phyloP scores from a whole-genome alignment of 2,888 invertebrate species.

The Pasiphila rectangulata region DNA sequence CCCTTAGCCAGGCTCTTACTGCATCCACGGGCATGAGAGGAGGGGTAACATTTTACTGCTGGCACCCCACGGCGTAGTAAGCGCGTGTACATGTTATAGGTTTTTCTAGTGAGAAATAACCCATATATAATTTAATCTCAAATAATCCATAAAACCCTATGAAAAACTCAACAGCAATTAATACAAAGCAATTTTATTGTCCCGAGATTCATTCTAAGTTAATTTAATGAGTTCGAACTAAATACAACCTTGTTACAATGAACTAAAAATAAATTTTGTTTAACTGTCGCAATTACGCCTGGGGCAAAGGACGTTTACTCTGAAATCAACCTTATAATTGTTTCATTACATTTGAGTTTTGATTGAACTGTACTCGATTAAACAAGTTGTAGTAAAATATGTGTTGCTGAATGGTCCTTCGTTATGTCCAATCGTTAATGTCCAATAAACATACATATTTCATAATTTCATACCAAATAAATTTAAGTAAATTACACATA shows the following conservation, averaged over 20 bases:
- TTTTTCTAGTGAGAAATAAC: neutral
- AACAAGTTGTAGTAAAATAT: neutral
- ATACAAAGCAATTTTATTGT: slow-evolving; percentile 16
- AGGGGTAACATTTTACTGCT: too few relatives aligned
- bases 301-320: neutral
- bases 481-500: too few relatives aligned
- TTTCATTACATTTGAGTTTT: neutral
- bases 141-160: slow-evolving; percentile 1
- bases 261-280: slow-evolving; percentile 5
- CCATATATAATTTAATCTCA: neutral
- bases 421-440: too few relatives aligned
- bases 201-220: slow-evolving; percentile 11
- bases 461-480: neutral
- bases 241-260: slow-evolving; percentile 1
- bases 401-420: too few relatives aligned
- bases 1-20: too few relatives aligned
- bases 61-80: too few relatives aligned
- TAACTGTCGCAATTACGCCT: neutral
- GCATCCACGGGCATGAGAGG: too few relatives aligned
- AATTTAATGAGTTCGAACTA: slow-evolving; percentile 1
- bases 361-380: neutral
- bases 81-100: too few relatives aligned
- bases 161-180: slow-evolving; percentile 14
- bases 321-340: slow-evolving; percentile 3
- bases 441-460: neutral